A percentile compares a stretch with the other conserved stretches of the same genome.
These are phyloP conservation scores for Pheosia tremula DNA, from an alignment of 2,888 invertebrate genomes.

Conservation along the genomic window DNA sequence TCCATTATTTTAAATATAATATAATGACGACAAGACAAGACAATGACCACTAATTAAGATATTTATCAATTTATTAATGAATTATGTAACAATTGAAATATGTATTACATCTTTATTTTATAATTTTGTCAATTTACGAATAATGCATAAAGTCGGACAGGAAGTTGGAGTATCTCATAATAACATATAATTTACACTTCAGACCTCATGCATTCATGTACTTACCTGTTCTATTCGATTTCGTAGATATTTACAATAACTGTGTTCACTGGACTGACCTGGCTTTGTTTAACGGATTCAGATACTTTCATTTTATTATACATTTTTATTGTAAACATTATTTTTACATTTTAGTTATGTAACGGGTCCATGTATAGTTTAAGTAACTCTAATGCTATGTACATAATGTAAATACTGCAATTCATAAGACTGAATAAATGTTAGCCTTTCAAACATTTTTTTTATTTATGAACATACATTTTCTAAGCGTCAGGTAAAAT, in stretches of 20 bases:
- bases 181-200: no score
- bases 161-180: no score
- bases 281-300: slow-evolving; percentile 36
- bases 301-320: slow-evolving; percentile 17
- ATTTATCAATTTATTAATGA: no score
- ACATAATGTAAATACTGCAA: slow-evolving; percentile 53
- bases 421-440: slow-evolving; percentile 65
- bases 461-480: background rate
- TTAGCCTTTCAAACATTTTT: slow-evolving; percentile 48
- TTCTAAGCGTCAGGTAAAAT: no score
- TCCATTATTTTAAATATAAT: no score
- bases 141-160: no score
- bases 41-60: no score
- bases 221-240: slow-evolving; percentile 10
- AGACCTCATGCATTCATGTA: background rate
- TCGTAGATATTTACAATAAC: no score
- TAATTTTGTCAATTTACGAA: no score
- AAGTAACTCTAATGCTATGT: slow-evolving; percentile 57
- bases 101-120: no score
- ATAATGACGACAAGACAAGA: no score
- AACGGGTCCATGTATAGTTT: slow-evolving; percentile 57
- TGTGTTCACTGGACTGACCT: slow-evolving; percentile 22
- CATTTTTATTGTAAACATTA: slow-evolving; percentile 4
- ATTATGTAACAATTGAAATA: no score
- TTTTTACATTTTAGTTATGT: slow-evolving; percentile 14